Conservation (phyloP, 2,797 vertebrate genomes). For the Capromys pilorides region DNA sequence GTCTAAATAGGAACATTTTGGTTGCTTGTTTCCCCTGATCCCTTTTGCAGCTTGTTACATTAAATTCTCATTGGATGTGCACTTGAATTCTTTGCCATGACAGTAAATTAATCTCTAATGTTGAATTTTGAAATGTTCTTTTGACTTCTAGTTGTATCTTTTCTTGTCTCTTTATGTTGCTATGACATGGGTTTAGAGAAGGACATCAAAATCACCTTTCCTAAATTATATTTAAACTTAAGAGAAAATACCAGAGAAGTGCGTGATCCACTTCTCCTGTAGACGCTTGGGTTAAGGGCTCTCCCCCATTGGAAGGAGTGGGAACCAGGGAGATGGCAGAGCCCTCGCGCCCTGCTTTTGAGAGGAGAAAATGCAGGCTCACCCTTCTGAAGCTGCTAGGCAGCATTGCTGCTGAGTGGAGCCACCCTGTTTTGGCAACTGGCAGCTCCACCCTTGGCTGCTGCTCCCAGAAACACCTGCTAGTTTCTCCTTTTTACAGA, state of each 20-base stretch:
- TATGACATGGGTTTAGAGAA: constrained; percentile 9
- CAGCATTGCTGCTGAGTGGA: constrained; percentile 31
- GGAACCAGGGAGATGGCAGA: background rate
- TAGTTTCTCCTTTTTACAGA: background rate
- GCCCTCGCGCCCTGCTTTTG: background rate
- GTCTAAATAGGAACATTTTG: constrained; percentile 61
- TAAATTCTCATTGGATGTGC: constrained; percentile 60
- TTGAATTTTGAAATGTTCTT: constrained; percentile 39
- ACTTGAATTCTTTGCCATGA: constrained; percentile 46
- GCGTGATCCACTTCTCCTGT: background rate
- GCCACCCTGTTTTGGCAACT: constrained; percentile 17
- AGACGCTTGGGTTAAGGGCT: background rate
- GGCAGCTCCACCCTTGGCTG: background rate
- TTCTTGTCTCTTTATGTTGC: constrained; percentile 13
- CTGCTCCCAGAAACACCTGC: constrained; percentile 46
- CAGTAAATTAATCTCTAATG: constrained; percentile 58
- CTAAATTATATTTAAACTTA: constrained; percentile 17
- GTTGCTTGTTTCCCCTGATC: constrained; percentile 42
- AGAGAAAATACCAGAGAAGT: background rate
- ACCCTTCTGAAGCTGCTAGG: background rate
- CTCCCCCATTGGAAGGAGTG: background rate
- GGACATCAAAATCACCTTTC: constrained; percentile 20
- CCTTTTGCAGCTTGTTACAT: constrained; percentile 45
- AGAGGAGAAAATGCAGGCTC: constrained; percentile 7
- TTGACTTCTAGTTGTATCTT: constrained; percentile 2